Base-by-base conservation (phyloP, 2,888 invertebrate genomes). In the Drosophila longiperda region DNA sequence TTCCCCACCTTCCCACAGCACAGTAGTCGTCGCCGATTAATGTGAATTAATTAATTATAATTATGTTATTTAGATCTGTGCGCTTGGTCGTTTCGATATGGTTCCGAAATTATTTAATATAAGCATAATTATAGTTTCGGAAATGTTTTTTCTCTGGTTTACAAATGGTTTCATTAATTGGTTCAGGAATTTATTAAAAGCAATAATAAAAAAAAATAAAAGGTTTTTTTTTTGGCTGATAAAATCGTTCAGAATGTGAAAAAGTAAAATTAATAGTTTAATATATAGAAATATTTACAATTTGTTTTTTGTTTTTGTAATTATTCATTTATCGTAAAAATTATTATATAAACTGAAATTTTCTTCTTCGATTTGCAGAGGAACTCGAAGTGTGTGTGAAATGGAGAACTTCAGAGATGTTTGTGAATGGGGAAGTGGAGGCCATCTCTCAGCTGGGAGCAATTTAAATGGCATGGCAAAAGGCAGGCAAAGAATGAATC, bases 21-120 rank as follows among this genome's bases (percentile, higher is more conserved):
- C 81, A 69, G 82, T 68, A 82, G 81, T 81, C 75, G 54, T 36
- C 3, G 12, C 7, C 50, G 64, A 45, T 63, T 54, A 48, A 60
- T 62, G 61, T 62, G 63, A 59, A 66, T 32, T 58, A 66, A 87
- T 89, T 83, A 89, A 84, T 84, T 78, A 81, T 72, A 89, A 84
- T 84, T 78, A 81, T 72, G 67, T 72, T 75, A 75, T 73, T 84
- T 65, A 74, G 75, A 81, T 89, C 60, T 75, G 55, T 58, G 66
- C 33, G 66, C 62, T 73, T 53, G 62, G 69, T 32, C 75, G 48
- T 53, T 50, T 66, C 58, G 50, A 64, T 65, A 59, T 36, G 66
- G 62, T 49, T 38, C 36, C 45, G 26, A 59, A 59, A 63, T 77
- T 60, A 76, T 77, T 69, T 57, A 76, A 73, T 77, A 65, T 59